Evolutionary conservation across 2,888 invertebrate species (phyloP), one percentile per base, ranked within the genome.

Genomic region (Ectropis crepuscularia): DNA sequence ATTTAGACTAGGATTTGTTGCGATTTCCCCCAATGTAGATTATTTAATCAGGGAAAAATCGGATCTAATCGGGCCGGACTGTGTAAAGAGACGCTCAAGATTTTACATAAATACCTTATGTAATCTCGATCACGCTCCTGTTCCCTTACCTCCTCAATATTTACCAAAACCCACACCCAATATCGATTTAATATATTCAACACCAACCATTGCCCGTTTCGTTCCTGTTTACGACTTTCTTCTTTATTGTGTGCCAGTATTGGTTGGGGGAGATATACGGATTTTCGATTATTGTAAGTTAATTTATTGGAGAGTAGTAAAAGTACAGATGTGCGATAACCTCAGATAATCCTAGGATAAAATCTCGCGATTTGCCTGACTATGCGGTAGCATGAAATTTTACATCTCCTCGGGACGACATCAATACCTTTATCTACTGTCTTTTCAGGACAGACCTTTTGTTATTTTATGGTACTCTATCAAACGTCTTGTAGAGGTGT

Each of bases 21-120:
- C 16, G 16, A 28, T 28, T 28, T 28, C 4, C 16, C 16, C 1
- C 16, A 9, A 8, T 47, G 8, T 8, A 9, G 16, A 8, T 16
- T 48, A 9, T 5, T 8, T n/a, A 5, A 12, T 1, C 12, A 11
- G 5, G 36, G 6, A 12, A 41, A 16, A 7, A 28, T 38, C 39
- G n/a, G 80, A 77, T 75, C 5, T 10, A 41, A 42, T 42, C 51
- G 51, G 51, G 6, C 41, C 73, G 73, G 69, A 76, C 67, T 69
- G 70, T 11, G n/a, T 55, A 39, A 68, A 73, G 74, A 75, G 72
- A 74, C 71, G 74, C 76, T 78, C 73, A 72, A 72, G 78, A 79
- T 83, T 87, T 85, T 85, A 87, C 88, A 88, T 88, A 88, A 89
- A 89, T 87, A 83, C 84, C 81, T 83, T 80, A 80, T 83, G 83